Evolutionary conservation across 1,140 invertebrate species (phyloP).

Genomic region (Hylyphantes graminicola): DNA sequence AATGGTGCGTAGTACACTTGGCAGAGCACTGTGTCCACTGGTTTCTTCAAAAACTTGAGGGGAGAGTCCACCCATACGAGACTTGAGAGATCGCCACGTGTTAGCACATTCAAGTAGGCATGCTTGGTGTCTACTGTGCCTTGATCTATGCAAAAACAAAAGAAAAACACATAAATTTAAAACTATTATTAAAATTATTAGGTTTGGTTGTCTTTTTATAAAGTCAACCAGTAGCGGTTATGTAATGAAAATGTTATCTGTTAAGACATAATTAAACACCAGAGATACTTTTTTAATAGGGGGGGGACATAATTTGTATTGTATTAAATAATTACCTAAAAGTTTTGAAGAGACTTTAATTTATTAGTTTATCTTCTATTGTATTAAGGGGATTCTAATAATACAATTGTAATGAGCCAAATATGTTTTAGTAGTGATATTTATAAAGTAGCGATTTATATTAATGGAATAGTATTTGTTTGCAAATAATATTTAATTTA

Average conservation of each 20-base stretch:
- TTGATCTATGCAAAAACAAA: slow-evolving; percentile 8
- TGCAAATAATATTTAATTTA: too few relatives aligned
- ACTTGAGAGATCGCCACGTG: slow-evolving; percentile 88
- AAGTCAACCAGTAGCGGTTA: too few relatives aligned
- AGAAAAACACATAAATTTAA: neutral
- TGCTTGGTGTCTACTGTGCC: slow-evolving; percentile 74
- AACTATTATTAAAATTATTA: neutral
- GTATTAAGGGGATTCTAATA: neutral
- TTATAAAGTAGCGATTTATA: too few relatives aligned
- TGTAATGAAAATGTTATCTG: neutral
- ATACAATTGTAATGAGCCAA: neutral
- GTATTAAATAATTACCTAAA: too few relatives aligned
- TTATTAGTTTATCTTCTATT: too few relatives aligned
- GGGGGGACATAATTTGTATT: too few relatives aligned
- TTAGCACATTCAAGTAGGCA: slow-evolving; percentile 91
- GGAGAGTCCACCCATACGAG: slow-evolving; percentile 93
- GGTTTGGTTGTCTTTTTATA: neutral
- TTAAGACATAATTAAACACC: too few relatives aligned
- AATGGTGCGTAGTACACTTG: slow-evolving; percentile 88
- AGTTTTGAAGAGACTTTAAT: too few relatives aligned
- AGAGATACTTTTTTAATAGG: too few relatives aligned
- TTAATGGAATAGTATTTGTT: too few relatives aligned
- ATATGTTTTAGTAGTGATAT: neutral
- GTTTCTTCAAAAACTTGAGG: slow-evolving; percentile 69
- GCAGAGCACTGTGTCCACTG: slow-evolving; percentile 76